Conservation (phyloP, 1,140 invertebrate genomes). For the Cheumatopsyche charites region DNA sequence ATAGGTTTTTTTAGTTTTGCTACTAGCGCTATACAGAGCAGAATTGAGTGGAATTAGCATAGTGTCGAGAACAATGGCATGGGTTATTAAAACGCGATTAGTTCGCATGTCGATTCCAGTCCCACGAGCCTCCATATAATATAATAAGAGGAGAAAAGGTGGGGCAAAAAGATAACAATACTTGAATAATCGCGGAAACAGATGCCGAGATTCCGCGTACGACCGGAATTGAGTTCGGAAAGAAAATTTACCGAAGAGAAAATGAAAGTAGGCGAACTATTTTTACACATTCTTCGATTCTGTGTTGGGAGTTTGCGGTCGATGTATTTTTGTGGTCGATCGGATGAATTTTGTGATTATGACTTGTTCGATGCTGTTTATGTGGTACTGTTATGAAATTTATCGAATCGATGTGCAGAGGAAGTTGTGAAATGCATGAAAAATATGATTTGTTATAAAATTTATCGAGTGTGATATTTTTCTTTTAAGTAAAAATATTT, state of each 20-base stretch:
- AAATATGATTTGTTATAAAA: too few species aligned
- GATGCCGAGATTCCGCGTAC: conserved; percentile 4
- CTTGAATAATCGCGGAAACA: neutral
- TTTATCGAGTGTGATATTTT: too few species aligned
- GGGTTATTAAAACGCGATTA: conserved; percentile 30
- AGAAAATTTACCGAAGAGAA: neutral
- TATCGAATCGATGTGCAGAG: too few species aligned
- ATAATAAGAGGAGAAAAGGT: neutral
- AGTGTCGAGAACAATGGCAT: conserved; percentile 24
- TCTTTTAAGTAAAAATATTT: too few species aligned
- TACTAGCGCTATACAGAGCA: neutral
- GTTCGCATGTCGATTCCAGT: conserved; percentile 27
- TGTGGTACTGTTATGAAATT: too few species aligned
- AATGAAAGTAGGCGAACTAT: conserved; percentile 14
- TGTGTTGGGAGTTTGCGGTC: too few species aligned
- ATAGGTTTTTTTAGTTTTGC: neutral
- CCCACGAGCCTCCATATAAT: neutral
- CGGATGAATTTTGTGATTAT: too few species aligned
- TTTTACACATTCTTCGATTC: neutral
- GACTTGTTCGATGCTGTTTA: too few species aligned
- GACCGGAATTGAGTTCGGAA: neutral
- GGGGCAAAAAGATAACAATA: conserved; percentile 10
- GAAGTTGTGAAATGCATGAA: too few species aligned
- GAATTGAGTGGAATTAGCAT: conserved; percentile 12
- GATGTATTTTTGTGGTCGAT: too few species aligned